Percentiles rank a stretch among this genome's conserved stretches.
Conservation (phyloP, 2,888 invertebrate species). For the Melipona beecheii region DNA sequence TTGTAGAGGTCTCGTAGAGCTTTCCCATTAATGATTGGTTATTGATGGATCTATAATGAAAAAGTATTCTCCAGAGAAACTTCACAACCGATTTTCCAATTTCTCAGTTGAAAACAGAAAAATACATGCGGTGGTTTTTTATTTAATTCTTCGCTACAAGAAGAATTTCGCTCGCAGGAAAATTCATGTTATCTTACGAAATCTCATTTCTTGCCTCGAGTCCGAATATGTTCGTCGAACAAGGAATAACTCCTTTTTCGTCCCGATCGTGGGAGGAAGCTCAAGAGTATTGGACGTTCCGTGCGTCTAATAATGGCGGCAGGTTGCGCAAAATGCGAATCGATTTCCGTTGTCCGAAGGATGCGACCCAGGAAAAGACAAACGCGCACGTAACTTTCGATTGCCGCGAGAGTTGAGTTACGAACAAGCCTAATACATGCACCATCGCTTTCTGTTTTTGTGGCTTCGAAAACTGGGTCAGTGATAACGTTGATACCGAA, state of each 20-base stretch:
- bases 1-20: not conserved
- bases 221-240: not conserved
- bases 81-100: not conserved
- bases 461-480: conserved; percentile 1
- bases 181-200: not conserved
- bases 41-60: not conserved
- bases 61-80: not conserved
- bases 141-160: too few species aligned
- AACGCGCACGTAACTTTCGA: conserved; percentile 17
- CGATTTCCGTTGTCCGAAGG: conserved; percentile 23
- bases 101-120: too few species aligned
- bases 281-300: not conserved
- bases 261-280: not conserved
- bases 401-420: conserved; percentile 7
- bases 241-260: not conserved
- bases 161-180: too few species aligned
- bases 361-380: not conserved
- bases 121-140: too few species aligned
- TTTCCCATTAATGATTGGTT: too few species aligned
- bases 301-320: not conserved
- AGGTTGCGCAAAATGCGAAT: conserved; percentile 5
- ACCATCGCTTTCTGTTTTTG: conserved; percentile 4
- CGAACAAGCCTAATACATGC: not conserved
- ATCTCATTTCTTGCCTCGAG: not conserved
- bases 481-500: not conserved